Evolutionary conservation across 2,113 vertebrate species (phyloP).

Genomic region (Pollimyrus isidori): DNA sequence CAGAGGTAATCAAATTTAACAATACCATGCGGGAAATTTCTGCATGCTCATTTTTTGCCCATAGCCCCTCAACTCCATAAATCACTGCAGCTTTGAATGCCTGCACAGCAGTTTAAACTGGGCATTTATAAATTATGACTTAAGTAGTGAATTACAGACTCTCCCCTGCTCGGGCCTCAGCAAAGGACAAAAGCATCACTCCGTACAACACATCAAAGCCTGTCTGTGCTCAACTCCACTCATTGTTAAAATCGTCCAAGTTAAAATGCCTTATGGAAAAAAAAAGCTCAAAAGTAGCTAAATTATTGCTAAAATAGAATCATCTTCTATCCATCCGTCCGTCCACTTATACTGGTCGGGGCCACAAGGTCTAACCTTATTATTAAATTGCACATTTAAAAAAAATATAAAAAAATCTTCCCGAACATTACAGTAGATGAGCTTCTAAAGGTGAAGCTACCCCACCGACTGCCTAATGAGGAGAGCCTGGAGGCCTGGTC

Average conservation of each 20-base stretch:
- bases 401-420: not conserved
- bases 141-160: not conserved
- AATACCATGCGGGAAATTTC: not conserved
- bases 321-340: not conserved
- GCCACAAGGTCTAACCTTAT: not conserved
- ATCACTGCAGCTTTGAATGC: not conserved
- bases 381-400: not conserved
- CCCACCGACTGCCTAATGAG: constrained; percentile 1
- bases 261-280: not conserved
- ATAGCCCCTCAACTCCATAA: not conserved
- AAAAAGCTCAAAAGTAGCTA: not conserved
- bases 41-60: not conserved
- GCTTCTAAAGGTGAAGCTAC: not conserved
- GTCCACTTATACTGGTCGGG: not conserved
- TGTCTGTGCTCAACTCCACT: not conserved
- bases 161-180: not conserved
- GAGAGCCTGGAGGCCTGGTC: constrained; percentile 17
- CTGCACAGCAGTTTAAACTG: not conserved
- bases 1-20: not conserved
- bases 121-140: not conserved
- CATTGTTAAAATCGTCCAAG: not conserved
- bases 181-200: not conserved
- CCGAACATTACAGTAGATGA: not conserved
- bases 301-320: not conserved
- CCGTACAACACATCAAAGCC: not conserved